These are phyloP conservation scores for Colletes latitarsis DNA, from an alignment of 1,140 invertebrate genomes.

Conservation along the genomic window DNA sequence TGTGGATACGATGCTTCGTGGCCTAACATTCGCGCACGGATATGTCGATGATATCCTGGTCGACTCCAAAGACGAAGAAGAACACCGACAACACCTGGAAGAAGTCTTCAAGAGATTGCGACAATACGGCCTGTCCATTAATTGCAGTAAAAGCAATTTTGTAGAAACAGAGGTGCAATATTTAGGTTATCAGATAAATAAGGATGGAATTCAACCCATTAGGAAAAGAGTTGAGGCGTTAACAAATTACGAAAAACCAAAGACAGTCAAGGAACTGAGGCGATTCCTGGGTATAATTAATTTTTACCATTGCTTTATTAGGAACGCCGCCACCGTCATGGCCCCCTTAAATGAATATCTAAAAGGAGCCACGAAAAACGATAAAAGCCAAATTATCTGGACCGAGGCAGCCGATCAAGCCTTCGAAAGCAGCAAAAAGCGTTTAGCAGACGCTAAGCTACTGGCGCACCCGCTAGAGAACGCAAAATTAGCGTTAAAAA, in stretches of 20 bases:
- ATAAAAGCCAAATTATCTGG: neutral
- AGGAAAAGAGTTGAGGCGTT: neutral
- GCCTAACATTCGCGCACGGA: neutral
- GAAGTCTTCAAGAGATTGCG: neutral
- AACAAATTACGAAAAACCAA: neutral
- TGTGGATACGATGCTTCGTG: constrained; percentile 67
- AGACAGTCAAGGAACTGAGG: neutral
- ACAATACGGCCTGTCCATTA: neutral
- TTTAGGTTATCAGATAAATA: neutral
- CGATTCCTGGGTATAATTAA: neutral
- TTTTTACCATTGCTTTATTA: neutral
- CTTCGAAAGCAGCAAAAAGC: neutral
- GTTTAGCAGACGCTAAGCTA: neutral
- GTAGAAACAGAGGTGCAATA: neutral
- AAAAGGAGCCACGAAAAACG: neutral
- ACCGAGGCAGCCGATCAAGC: neutral
- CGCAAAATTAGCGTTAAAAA: neutral
- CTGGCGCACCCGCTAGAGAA: neutral
- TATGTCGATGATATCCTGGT: constrained; percentile 24
- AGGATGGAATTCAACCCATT: neutral
- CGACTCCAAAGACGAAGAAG: neutral
- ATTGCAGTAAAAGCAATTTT: neutral
- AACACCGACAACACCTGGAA: neutral
- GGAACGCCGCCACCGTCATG: neutral
- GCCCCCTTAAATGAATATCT: neutral